A percentile compares a stretch with the other conserved stretches of the same genome.
Evolutionary conservation across 1,140 invertebrate genomes (phyloP).

Genomic region (Achatina immaculata): DNA sequence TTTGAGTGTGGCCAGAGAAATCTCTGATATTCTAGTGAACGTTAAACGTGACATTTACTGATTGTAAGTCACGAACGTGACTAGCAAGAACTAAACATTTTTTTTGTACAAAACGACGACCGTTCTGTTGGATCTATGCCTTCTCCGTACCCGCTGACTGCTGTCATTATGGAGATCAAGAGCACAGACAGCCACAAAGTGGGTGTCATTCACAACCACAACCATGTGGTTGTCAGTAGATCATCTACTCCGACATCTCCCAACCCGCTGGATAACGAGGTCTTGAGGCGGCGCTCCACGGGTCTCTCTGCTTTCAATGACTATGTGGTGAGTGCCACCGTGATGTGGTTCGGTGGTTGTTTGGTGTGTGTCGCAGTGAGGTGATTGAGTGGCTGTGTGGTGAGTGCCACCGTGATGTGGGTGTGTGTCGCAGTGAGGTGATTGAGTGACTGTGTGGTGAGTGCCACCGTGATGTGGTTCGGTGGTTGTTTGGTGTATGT

Average conservation of each 20-base stretch:
- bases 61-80: no score
- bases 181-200: not conserved
- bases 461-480: no score
- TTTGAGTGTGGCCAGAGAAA: no score
- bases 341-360: not conserved
- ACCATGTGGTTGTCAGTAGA: not conserved
- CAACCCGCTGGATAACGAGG: constrained; percentile 22
- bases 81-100: no score
- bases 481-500: no score
- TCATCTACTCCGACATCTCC: not conserved
- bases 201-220: constrained; percentile 17
- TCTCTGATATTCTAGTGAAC: no score
- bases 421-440: no score
- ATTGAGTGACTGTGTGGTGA: not conserved
- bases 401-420: not conserved
- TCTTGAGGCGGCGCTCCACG: not conserved
- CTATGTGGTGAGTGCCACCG: constrained; percentile 18
- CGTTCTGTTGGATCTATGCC: constrained; percentile 12
- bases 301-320: constrained; percentile 15
- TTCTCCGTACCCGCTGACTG: not conserved
- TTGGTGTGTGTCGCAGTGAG: no score
- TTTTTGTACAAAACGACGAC: no score
- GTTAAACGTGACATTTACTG: no score
- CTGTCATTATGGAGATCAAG: not conserved
- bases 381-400: not conserved